These are phyloP conservation scores for Sialia sialis DNA, from an alignment of 2,113 vertebrate species.

Conservation along the genomic window DNA sequence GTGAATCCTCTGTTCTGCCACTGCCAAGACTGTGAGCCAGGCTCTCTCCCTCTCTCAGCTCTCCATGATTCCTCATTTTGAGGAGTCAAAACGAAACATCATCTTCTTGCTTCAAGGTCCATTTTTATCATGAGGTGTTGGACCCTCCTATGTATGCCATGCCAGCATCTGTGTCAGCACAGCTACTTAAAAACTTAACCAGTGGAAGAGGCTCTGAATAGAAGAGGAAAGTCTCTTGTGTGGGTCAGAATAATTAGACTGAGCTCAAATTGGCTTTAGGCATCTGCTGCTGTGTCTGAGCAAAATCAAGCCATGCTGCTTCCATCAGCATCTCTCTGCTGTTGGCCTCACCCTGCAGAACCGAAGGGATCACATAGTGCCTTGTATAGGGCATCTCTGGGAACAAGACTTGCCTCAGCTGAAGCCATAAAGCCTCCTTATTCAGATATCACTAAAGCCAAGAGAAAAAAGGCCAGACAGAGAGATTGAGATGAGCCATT, in stretches of 20 bases:
- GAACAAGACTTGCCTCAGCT: conserved; percentile 12
- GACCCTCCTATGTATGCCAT: not conserved
- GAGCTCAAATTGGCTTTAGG: conserved; percentile 19
- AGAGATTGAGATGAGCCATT: conserved; percentile 37
- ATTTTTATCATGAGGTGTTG: not conserved
- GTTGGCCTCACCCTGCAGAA: not conserved
- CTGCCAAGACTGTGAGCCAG: not conserved
- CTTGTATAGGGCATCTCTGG: conserved; percentile 16
- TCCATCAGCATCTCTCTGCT: conserved; percentile 37
- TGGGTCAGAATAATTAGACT: conserved; percentile 40
- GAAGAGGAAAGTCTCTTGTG: conserved; percentile 37
- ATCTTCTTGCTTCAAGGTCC: not conserved
- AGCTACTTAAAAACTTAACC: not conserved
- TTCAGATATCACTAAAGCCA: not conserved
- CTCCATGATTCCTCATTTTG: not conserved
- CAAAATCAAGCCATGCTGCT: conserved; percentile 48
- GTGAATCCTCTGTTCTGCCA: not conserved
- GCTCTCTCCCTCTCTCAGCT: not conserved
- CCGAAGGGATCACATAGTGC: not conserved
- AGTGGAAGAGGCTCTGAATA: not conserved
- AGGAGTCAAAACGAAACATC: not conserved
- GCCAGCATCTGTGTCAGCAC: not conserved
- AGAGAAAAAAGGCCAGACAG: conserved; percentile 34
- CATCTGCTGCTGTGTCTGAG: conserved; percentile 50
- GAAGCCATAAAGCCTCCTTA: conserved; percentile 25